Evolutionary conservation across 2,888 invertebrate genomes (phyloP).

Genomic region (Hypselothyrea guttata): DNA sequence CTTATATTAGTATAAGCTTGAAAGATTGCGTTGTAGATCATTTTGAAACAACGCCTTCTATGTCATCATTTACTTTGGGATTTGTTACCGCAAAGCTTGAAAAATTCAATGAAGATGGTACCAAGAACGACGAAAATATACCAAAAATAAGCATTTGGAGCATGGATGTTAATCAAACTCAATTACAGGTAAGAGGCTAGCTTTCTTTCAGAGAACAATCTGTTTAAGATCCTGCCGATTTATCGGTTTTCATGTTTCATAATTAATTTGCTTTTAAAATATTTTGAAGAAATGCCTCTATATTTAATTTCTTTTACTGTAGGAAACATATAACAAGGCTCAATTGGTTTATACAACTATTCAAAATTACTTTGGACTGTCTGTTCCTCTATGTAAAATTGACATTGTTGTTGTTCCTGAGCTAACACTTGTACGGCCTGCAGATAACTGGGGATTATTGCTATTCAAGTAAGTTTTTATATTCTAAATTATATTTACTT

Average conservation of each 20-base stretch:
- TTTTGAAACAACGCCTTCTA: constrained; percentile 88
- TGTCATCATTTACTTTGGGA: constrained; percentile 90
- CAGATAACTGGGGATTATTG: constrained; percentile 91
- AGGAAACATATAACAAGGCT: constrained; percentile 85
- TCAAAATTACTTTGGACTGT: constrained; percentile 86
- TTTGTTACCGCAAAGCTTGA: constrained; percentile 87
- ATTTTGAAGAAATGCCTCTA: not conserved
- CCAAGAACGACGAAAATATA: not conserved
- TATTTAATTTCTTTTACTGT: constrained; percentile 72
- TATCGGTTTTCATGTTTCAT: too few relatives aligned
- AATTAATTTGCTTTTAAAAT: too few relatives aligned
- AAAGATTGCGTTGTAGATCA: constrained; percentile 86
- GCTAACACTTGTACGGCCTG: constrained; percentile 87
- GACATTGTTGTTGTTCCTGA: constrained; percentile 89
- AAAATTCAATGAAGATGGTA: constrained; percentile 31
- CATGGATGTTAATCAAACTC: constrained; percentile 80
- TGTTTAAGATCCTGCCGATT: not conserved
- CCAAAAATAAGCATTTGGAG: constrained; percentile 83
- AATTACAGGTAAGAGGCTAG: constrained; percentile 11
- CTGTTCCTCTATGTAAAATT: constrained; percentile 86
- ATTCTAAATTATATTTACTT: not conserved
- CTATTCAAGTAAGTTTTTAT: constrained; percentile 86
- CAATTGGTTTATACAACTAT: constrained; percentile 84
- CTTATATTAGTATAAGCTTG: constrained; percentile 56
- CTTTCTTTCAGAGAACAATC: not conserved